phyloP scores from a whole-genome alignment of 2,797 vertebrate genomes.

The Ctenosaura bakeri region DNA sequence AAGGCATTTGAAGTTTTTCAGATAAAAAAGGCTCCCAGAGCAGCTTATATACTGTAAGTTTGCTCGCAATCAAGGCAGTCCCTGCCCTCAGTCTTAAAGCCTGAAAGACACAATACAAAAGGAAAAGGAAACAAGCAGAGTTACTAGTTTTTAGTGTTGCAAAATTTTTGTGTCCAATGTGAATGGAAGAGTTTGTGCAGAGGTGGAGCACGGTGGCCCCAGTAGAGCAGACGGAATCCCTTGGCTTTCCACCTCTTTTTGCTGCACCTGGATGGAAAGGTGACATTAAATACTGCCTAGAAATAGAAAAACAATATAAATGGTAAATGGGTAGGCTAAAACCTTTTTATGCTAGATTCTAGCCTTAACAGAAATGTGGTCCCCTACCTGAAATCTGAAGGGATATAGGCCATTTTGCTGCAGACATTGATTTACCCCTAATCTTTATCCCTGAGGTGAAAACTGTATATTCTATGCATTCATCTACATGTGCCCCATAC shows the following conservation, averaged over 20 bases:
- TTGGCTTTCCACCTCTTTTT: not conserved
- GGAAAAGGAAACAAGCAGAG: not conserved
- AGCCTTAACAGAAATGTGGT: not conserved
- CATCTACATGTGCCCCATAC: not conserved
- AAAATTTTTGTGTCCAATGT: not conserved
- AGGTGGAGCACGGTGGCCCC: not conserved
- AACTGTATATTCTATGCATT: not conserved
- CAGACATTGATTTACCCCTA: not conserved
- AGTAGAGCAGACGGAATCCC: not conserved
- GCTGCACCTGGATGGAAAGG: not conserved
- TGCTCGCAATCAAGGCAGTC: too few species aligned
- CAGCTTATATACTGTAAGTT: not conserved
- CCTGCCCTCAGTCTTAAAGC: not conserved
- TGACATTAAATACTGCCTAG: not conserved
- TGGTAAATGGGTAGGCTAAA: not conserved
- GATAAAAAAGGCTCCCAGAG: not conserved
- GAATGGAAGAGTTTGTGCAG: not conserved
- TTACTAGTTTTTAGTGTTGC: not conserved
- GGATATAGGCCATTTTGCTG: not conserved
- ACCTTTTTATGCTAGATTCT: not conserved
- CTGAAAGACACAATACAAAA: not conserved
- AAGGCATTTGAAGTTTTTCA: not conserved
- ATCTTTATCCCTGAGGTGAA: not conserved
- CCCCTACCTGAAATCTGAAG: not conserved
- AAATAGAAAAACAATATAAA: not conserved